Evolutionary conservation across 2,113 vertebrate genomes (phyloP).

Genomic region (Mugil cephalus): DNA sequence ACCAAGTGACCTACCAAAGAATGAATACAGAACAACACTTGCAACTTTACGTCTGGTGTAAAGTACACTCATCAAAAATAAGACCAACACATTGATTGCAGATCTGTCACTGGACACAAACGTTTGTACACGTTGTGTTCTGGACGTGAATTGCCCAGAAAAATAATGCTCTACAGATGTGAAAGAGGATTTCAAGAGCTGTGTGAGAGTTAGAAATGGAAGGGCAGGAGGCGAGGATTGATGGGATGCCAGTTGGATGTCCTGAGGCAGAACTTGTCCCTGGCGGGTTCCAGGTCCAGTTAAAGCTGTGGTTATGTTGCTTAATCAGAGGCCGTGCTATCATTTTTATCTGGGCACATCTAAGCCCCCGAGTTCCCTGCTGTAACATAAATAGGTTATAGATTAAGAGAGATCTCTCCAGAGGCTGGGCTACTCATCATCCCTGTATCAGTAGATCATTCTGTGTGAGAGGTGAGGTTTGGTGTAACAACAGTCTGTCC

Average conservation of each 20-base stretch:
- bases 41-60: no score
- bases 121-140: no score
- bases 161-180: no score
- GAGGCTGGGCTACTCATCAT: slow-evolving; percentile 17
- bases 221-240: not conserved
- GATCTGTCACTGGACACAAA: no score
- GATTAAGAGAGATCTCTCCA: slow-evolving; percentile 40
- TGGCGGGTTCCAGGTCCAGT: not conserved
- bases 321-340: not conserved
- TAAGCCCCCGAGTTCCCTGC: slow-evolving; percentile 24
- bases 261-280: not conserved
- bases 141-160: no score
- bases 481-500: not conserved
- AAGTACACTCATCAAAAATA: no score
- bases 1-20: no score
- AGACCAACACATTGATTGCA: no score
- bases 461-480: slow-evolving; percentile 16
- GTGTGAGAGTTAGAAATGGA: not conserved
- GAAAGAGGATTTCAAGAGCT: not conserved
- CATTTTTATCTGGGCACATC: slow-evolving; percentile 32
- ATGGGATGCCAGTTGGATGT: not conserved
- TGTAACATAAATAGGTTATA: slow-evolving; percentile 50
- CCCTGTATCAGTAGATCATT: slow-evolving; percentile 22
- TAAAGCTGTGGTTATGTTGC: slow-evolving; percentile 10
- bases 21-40: no score